A percentile compares a stretch with the other conserved stretches of the same genome.
Conservation (phyloP, 2,797 vertebrate species). For the Alfaro cultratus region DNA sequence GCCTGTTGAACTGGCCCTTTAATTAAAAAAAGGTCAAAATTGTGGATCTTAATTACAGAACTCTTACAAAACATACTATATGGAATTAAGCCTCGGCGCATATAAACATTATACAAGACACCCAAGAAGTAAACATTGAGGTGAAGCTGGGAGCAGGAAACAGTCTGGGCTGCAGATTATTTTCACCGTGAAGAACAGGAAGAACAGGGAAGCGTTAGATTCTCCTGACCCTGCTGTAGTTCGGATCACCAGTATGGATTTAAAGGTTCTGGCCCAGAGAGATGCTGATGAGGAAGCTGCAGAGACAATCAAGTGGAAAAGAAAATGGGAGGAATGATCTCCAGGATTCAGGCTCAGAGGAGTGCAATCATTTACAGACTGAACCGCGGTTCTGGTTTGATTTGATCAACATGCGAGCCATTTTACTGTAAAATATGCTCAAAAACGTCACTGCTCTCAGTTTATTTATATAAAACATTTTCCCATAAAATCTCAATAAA, state of each 20-base stretch:
- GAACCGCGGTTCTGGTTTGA: slow-evolving; percentile 19
- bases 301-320: slow-evolving; percentile 8
- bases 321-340: slow-evolving; percentile 12
- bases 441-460: slow-evolving; percentile 65
- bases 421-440: slow-evolving; percentile 48
- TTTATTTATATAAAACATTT: slow-evolving; percentile 75
- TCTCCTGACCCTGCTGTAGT: slow-evolving; percentile 40
- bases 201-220: slow-evolving; percentile 44
- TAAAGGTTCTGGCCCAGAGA: slow-evolving; percentile 50
- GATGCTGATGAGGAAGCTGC: slow-evolving; percentile 57
- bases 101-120: slow-evolving; percentile 76
- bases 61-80: slow-evolving; percentile 78
- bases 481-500: slow-evolving; percentile 81
- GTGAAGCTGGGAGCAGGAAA: slow-evolving; percentile 65
- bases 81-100: slow-evolving; percentile 71
- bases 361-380: slow-evolving; percentile 21
- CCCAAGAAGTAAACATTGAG: slow-evolving; percentile 79
- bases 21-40: slow-evolving; percentile 75
- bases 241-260: not conserved
- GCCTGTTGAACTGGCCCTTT: slow-evolving; percentile 75
- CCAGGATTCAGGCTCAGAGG: slow-evolving; percentile 49
- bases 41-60: slow-evolving; percentile 76
- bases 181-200: slow-evolving; percentile 70
- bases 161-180: slow-evolving; percentile 60
- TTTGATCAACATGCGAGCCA: slow-evolving; percentile 7